Conservation (phyloP, 2,113 vertebrate species). For the Pithys albifrons region DNA sequence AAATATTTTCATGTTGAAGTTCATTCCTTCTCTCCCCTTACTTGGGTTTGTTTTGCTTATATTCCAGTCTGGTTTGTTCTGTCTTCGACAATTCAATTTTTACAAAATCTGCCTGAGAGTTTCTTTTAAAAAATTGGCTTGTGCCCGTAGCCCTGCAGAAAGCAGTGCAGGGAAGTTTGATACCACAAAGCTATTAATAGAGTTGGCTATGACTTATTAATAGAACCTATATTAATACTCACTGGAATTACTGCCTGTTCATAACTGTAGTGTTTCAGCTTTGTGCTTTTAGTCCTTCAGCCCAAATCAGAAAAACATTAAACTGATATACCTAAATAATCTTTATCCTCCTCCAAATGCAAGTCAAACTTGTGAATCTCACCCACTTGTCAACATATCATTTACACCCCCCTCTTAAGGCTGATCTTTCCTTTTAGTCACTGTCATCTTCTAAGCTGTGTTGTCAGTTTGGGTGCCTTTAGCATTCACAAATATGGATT, state of each 20-base stretch:
- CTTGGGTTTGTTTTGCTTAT: neutral
- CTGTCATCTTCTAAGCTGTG: neutral
- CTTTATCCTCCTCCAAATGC: neutral
- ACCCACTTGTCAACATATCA: neutral
- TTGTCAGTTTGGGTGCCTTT: neutral
- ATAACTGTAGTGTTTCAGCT: neutral
- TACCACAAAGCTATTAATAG: constrained; percentile 22
- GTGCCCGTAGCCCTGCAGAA: neutral
- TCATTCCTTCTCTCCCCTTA: neutral
- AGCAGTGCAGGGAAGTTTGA: neutral
- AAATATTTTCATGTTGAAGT: neutral
- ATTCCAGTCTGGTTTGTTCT: neutral
- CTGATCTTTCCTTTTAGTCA: neutral
- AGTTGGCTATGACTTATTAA: constrained; percentile 24
- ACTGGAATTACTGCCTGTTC: neutral
- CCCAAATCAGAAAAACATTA: neutral
- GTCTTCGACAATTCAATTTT: neutral
- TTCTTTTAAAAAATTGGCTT: neutral
- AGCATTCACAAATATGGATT: neutral
- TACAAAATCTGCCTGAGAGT: neutral
- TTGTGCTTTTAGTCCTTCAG: neutral
- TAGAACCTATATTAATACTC: constrained; percentile 22
- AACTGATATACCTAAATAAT: neutral
- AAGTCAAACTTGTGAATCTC: constrained; percentile 20
- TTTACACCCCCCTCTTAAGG: neutral